phyloP scores from a whole-genome alignment of 2,113 vertebrate species.

The Trochalopteron elliotii region DNA sequence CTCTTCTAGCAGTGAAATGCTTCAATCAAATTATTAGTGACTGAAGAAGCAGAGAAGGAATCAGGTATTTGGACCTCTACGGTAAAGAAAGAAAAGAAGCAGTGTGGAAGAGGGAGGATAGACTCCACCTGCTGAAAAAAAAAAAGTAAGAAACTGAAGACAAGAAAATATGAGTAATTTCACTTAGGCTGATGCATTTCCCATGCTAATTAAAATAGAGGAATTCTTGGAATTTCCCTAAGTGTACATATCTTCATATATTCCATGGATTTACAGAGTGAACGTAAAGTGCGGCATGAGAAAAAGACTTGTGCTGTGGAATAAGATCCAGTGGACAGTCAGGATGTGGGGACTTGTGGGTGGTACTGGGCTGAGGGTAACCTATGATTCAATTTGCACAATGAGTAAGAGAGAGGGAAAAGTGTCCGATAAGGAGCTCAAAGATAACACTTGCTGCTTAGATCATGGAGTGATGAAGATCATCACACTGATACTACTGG shows the following conservation, averaged over 20 bases:
- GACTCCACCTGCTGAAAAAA: background rate
- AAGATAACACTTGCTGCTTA: background rate
- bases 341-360: background rate
- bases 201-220: background rate
- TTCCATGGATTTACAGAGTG: background rate
- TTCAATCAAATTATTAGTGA: background rate
- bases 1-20: background rate
- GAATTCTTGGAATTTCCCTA: background rate
- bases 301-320: background rate
- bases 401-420: slow-evolving; percentile 3
- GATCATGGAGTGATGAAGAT: background rate
- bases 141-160: background rate
- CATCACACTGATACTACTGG: background rate
- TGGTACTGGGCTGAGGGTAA: background rate
- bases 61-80: background rate
- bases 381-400: background rate
- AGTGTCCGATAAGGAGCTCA: background rate
- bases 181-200: fast-evolving
- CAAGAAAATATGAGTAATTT: background rate
- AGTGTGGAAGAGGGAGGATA: background rate
- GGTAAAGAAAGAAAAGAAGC: background rate
- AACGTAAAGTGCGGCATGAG: background rate
- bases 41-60: background rate
- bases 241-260: background rate
- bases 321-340: background rate